Conservation (phyloP, 2,888 invertebrate genomes). For the Acrocyrtus sp. region DNA sequence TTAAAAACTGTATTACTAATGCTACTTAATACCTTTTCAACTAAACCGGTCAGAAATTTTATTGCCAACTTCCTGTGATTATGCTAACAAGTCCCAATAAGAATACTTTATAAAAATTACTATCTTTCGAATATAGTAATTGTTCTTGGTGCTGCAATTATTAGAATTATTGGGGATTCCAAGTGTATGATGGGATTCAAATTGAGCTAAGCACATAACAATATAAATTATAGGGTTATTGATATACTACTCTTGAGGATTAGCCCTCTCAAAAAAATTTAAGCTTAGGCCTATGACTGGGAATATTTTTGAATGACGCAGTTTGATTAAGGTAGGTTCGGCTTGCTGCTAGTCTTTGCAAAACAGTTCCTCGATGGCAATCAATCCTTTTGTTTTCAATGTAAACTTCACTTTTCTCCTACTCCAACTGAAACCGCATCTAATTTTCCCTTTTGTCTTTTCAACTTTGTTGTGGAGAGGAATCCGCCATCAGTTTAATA, state of each 20-base stretch:
- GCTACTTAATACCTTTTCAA: too few species aligned
- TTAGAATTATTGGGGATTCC: conserved; percentile 28
- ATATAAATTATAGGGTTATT: conserved; percentile 44
- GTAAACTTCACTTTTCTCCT: conserved; percentile 26
- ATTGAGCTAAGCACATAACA: conserved; percentile 13
- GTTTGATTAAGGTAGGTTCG: too few species aligned
- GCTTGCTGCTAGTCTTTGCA: conserved; percentile 26
- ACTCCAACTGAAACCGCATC: too few species aligned
- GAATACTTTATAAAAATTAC: too few species aligned
- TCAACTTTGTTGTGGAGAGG: not conserved
- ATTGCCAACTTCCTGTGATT: too few species aligned
- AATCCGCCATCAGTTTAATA: not conserved
- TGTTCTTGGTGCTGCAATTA: conserved; percentile 38
- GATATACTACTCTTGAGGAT: conserved; percentile 38
- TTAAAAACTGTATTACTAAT: too few species aligned
- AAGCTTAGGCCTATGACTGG: too few species aligned
- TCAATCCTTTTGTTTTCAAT: conserved; percentile 29
- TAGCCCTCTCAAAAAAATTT: too few species aligned
- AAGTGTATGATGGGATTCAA: conserved; percentile 20
- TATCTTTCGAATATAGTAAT: conserved; percentile 30
- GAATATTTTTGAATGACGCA: too few species aligned
- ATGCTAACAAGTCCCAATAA: too few species aligned
- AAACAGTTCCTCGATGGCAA: conserved; percentile 9
- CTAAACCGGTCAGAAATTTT: too few species aligned
- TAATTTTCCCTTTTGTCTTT: conserved; percentile 37